Conservation (phyloP, 2,888 invertebrate genomes). For the Halocaridina rubra region DNA sequence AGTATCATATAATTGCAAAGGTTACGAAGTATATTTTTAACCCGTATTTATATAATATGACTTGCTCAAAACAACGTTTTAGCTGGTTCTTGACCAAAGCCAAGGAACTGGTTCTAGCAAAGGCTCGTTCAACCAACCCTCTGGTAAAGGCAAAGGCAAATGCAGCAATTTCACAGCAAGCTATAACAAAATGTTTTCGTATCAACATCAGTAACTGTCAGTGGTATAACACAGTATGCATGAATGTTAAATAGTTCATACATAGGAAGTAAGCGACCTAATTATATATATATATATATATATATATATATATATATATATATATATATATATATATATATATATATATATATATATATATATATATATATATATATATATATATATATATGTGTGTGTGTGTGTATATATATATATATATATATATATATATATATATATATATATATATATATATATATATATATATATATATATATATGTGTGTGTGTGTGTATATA, state of each 20-base stretch:
- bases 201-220: no score
- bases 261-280: no score
- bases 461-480: slow-evolving; percentile 14
- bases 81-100: no score
- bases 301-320: slow-evolving; percentile 7
- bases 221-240: background rate
- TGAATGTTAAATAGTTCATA: background rate
- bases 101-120: no score
- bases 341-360: slow-evolving; percentile 11
- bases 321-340: slow-evolving; percentile 14
- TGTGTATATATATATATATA: slow-evolving; percentile 7
- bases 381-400: background rate
- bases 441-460: slow-evolving; percentile 14
- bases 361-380: slow-evolving; percentile 14
- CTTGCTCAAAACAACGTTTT: no score
- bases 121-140: no score
- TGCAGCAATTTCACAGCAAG: no score
- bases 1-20: background rate
- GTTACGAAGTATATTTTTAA: no score
- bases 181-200: no score
- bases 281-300: slow-evolving; percentile 14
- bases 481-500: background rate
- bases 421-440: slow-evolving; percentile 14
- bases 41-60: no score
- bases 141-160: no score